phyloP scores from a whole-genome alignment of 2,797 vertebrate species.

The Meriones psammophilus region DNA sequence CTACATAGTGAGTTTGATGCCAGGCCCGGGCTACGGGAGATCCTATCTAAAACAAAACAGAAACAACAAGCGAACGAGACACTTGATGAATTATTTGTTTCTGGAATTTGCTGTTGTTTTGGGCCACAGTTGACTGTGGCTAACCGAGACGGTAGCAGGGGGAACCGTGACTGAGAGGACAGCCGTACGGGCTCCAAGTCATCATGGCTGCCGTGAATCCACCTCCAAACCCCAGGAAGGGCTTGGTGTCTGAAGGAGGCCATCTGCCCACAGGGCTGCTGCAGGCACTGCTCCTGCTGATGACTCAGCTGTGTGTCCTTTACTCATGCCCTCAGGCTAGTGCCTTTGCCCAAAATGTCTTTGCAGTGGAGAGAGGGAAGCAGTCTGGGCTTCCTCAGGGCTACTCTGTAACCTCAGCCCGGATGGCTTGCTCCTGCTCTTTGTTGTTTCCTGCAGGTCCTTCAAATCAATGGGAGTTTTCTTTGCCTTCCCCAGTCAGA shows the following conservation, averaged over 20 bases:
- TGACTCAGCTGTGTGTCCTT: slow-evolving; percentile 39
- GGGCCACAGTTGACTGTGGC: background rate
- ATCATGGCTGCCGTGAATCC: background rate
- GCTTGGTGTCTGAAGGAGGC: background rate
- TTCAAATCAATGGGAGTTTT: slow-evolving; percentile 20
- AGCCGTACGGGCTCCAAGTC: background rate
- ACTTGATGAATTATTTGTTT: background rate
- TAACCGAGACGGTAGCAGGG: background rate
- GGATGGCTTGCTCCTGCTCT: background rate
- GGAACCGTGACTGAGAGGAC: background rate
- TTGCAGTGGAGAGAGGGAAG: slow-evolving; percentile 14
- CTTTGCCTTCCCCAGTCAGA: background rate
- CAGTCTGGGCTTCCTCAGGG: background rate
- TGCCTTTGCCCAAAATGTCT: slow-evolving; percentile 28
- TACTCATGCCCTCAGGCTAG: background rate
- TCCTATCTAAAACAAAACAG: background rate
- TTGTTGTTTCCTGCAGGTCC: background rate
- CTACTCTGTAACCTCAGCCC: background rate
- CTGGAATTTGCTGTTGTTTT: background rate
- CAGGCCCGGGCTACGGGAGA: background rate
- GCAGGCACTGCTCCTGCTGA: background rate
- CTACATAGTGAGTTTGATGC: background rate
- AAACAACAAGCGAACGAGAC: background rate
- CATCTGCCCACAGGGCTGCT: background rate
- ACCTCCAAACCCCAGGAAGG: background rate